A percentile compares a stretch with the other conserved stretches of the same genome.
phyloP scores from a whole-genome alignment of 1,140 invertebrate genomes.

The Zaprionus lachaisei region DNA sequence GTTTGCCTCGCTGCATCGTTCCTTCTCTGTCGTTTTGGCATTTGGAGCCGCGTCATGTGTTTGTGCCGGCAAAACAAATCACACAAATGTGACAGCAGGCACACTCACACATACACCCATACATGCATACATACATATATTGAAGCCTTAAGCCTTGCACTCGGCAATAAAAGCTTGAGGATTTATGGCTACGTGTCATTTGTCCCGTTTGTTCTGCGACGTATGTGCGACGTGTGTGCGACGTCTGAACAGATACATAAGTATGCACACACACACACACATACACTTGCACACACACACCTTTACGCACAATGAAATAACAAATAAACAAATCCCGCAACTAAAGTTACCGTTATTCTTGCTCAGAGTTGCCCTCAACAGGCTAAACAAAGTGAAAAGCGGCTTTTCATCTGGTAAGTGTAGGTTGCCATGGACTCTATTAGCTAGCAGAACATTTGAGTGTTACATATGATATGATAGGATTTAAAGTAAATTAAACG shows the following conservation, averaged over 20 bases:
- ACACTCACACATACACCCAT: slow-evolving; percentile 26
- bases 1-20: slow-evolving; percentile 34
- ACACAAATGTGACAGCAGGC: slow-evolving; percentile 55
- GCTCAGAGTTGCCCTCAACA: slow-evolving; percentile 40
- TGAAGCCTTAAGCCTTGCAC: slow-evolving; percentile 51
- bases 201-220: slow-evolving; percentile 65
- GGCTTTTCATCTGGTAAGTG: slow-evolving; percentile 8
- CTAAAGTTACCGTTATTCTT: slow-evolving; percentile 26
- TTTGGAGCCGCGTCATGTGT: slow-evolving; percentile 53
- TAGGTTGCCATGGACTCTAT: neutral
- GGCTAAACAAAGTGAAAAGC: slow-evolving; percentile 36
- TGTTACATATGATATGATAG: neutral
- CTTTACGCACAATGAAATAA: slow-evolving; percentile 15
- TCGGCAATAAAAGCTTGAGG: slow-evolving; percentile 69
- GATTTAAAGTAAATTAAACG: too few relatives aligned
- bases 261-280: neutral
- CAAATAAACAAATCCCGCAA: slow-evolving; percentile 58
- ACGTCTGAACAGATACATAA: neutral
- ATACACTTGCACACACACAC: slow-evolving; percentile 1
- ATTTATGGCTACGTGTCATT: slow-evolving; percentile 80
- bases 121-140: neutral
- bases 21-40: slow-evolving; percentile 26
- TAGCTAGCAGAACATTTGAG: neutral
- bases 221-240: slow-evolving; percentile 13
- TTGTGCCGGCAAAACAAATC: slow-evolving; percentile 74